A percentile compares a stretch with the other conserved stretches of the same genome.
These are phyloP conservation scores for Strigamia transsilvanica DNA, from an alignment of 2,888 invertebrate species.

Conservation along the genomic window DNA sequence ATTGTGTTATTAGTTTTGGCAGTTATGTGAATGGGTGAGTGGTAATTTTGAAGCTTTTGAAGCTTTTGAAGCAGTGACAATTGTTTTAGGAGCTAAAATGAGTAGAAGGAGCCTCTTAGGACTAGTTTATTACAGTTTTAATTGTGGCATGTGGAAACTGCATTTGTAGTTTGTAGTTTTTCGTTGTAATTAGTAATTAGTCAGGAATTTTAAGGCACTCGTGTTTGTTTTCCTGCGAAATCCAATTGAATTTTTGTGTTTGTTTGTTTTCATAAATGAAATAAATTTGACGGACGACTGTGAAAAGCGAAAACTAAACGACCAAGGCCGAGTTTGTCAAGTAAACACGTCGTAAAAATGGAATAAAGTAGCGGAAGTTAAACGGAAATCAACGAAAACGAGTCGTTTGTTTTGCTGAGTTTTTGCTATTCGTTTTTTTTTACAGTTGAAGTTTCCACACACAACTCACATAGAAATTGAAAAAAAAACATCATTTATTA, in stretches of 20 bases:
- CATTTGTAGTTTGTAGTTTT: background rate
- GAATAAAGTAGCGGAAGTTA: constrained; percentile 20
- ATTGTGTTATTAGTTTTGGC: background rate
- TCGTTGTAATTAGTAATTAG: too few relatives aligned
- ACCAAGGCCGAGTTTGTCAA: background rate
- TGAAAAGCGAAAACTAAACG: background rate
- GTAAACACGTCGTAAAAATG: constrained; percentile 20
- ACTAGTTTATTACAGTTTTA: background rate
- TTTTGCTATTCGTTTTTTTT: too few relatives aligned
- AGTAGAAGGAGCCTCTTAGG: background rate
- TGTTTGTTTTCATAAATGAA: background rate
- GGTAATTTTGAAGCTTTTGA: too few relatives aligned
- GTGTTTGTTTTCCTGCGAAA: background rate
- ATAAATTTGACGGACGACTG: background rate
- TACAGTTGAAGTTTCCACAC: constrained; percentile 11
- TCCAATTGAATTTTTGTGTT: background rate
- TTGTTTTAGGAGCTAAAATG: constrained; percentile 21
- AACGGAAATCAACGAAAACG: background rate
- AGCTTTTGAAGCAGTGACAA: background rate
- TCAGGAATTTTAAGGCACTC: background rate
- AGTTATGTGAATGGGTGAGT: background rate
- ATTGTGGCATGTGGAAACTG: background rate
- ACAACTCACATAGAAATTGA: background rate
- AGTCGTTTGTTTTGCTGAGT: background rate
- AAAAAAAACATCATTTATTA: background rate